Percentiles rank a stretch among this genome's conserved stretches.
These are phyloP conservation scores for Callyntrura guangdongensis DNA, from an alignment of 2,888 invertebrate species.

Conservation along the genomic window DNA sequence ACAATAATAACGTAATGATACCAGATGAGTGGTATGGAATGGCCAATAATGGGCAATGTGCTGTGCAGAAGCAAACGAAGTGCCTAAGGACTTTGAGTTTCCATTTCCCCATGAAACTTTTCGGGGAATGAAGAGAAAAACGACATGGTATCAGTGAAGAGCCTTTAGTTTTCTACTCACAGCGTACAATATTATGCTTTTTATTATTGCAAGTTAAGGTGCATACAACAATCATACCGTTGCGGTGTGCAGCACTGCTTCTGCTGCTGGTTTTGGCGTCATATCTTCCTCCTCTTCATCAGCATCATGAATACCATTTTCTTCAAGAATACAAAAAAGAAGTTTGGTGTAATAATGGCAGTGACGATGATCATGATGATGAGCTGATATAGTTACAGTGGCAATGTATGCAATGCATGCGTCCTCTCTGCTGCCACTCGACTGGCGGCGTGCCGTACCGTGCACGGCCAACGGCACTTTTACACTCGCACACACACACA, in stretches of 20 bases:
- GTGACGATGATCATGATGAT: slow-evolving; percentile 52
- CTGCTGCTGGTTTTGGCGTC: slow-evolving; percentile 3
- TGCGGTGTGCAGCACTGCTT: not conserved
- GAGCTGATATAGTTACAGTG: slow-evolving; percentile 49
- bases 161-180: not conserved
- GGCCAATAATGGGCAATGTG: slow-evolving; percentile 65
- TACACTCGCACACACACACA: not conserved
- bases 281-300: slow-evolving; percentile 40
- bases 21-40: slow-evolving; percentile 67
- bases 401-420: not conserved
- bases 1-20: slow-evolving; percentile 72
- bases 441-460: not conserved
- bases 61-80: slow-evolving; percentile 48
- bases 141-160: not conserved
- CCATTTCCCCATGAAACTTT: slow-evolving; percentile 24
- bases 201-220: slow-evolving; percentile 65
- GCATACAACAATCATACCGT: slow-evolving; percentile 51
- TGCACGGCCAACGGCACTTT: slow-evolving; percentile 14
- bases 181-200: slow-evolving; percentile 59
- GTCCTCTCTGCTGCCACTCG: not conserved
- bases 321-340: slow-evolving; percentile 63
- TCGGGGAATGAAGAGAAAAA: not conserved
- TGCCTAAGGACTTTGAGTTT: slow-evolving; percentile 27
- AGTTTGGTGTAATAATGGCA: slow-evolving; percentile 8
- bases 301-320: slow-evolving; percentile 62